These are phyloP conservation scores for Platycnemis pennipes DNA, from an alignment of 2,888 invertebrate genomes.

Conservation along the genomic window DNA sequence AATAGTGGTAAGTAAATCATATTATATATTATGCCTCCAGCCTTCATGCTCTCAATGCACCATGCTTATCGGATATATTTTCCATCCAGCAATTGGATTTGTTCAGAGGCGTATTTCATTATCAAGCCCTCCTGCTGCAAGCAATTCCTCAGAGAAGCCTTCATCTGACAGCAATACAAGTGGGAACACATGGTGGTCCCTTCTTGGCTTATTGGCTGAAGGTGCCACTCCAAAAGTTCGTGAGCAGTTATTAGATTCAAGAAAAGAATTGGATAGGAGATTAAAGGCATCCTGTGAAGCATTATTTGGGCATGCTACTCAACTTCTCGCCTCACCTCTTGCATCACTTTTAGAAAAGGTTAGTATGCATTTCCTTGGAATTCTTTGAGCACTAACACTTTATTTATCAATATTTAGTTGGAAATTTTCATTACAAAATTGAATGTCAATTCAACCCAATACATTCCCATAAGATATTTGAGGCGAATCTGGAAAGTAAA, in stretches of 20 bases:
- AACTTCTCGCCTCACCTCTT: constrained; percentile 88
- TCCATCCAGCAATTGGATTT: constrained; percentile 58
- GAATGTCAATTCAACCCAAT: no score
- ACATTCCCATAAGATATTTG: no score
- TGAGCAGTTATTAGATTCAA: constrained; percentile 95
- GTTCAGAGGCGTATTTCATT: constrained; percentile 69
- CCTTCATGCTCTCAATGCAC: not conserved
- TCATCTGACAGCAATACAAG: not conserved
- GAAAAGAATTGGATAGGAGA: constrained; percentile 97
- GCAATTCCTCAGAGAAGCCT: not conserved
- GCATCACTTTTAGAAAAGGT: constrained; percentile 88
- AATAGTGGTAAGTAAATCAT: constrained; percentile 83
- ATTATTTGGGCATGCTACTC: constrained; percentile 91
- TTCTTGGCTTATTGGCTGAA: constrained; percentile 94
- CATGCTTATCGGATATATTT: constrained; percentile 3
- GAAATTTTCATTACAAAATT: no score
- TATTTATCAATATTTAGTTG: no score
- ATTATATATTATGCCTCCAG: not conserved
- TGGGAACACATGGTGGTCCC: constrained; percentile 77
- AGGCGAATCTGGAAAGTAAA: no score
- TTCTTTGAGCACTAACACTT: no score
- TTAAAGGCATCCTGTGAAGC: constrained; percentile 94
- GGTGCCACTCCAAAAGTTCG: constrained; percentile 94
- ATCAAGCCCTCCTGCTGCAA: not conserved
- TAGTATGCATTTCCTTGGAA: constrained; percentile 74